These are phyloP conservation scores for Linhomoeus sp. DNA, from an alignment of 2,888 invertebrate genomes.

Conservation along the genomic window DNA sequence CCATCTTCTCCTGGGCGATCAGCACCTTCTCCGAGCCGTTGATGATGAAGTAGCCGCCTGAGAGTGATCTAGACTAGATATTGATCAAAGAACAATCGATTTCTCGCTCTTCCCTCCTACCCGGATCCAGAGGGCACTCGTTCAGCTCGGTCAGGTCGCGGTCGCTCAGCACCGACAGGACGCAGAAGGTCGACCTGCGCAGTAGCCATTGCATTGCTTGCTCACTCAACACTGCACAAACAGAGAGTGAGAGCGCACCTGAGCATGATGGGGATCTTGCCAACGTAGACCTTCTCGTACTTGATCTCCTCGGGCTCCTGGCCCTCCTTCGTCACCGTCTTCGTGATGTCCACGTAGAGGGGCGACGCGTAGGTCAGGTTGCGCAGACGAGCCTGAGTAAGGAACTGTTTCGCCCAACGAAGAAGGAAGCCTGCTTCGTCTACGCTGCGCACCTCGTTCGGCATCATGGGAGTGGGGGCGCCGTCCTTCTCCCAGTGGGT, in stretches of 20 bases:
- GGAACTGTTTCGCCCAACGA: no score
- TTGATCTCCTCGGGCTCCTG: constrained; percentile 55
- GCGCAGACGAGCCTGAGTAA: constrained; percentile 58
- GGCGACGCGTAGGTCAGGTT: constrained; percentile 81
- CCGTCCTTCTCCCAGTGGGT: constrained; percentile 99
- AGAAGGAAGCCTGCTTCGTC: no score
- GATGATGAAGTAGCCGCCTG: constrained; percentile 81
- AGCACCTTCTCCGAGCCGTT: constrained; percentile 96
- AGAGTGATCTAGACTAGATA: no score
- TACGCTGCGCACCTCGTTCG: constrained; percentile 49
- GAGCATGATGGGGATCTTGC: constrained; percentile 96
- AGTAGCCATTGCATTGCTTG: not conserved
- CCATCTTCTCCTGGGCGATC: constrained; percentile 99
- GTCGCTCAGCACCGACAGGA: constrained; percentile 79
- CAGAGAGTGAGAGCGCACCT: constrained; percentile 9
- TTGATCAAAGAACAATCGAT: no score
- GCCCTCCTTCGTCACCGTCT: constrained; percentile 44
- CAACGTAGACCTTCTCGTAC: constrained; percentile 49
- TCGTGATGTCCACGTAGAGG: constrained; percentile 92
- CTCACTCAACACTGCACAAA: not conserved
- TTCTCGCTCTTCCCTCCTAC: no score
- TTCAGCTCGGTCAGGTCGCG: constrained; percentile 97
- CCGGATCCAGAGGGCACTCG: constrained; percentile 96
- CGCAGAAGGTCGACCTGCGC: constrained; percentile 73
- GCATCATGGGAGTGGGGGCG: constrained; percentile 98